A percentile compares a stretch with the other conserved stretches of the same genome.
Evolutionary conservation across 2,797 vertebrate species (phyloP).

Genomic region (Neoniphon sammara): DNA sequence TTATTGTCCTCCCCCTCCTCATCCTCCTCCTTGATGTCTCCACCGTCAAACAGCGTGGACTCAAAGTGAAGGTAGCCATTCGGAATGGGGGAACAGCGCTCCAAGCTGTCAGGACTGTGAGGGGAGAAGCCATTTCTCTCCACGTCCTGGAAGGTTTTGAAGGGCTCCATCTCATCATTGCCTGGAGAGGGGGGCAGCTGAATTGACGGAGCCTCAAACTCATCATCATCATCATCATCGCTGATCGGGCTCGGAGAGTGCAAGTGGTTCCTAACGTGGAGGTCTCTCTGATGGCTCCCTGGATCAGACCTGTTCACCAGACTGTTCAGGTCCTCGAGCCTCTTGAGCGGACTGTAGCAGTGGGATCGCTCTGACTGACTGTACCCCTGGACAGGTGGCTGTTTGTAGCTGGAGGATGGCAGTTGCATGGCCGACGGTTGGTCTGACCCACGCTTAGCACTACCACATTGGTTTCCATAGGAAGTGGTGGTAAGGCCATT

Average conservation of each 20-base stretch:
- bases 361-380: constrained; percentile 84
- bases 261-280: constrained; percentile 68
- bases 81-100: constrained; percentile 77
- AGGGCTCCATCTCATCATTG: constrained; percentile 62
- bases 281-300: constrained; percentile 69
- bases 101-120: constrained; percentile 77
- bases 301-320: constrained; percentile 83
- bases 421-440: constrained; percentile 79
- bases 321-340: constrained; percentile 89
- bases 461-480: constrained; percentile 87
- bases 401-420: constrained; percentile 79
- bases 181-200: constrained; percentile 73
- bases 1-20: constrained; percentile 56
- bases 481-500: constrained; percentile 86
- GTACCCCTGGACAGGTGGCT: constrained; percentile 81
- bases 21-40: constrained; percentile 77
- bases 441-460: constrained; percentile 79
- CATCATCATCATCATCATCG: constrained; percentile 55
- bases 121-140: constrained; percentile 80
- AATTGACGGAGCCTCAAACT: constrained; percentile 76
- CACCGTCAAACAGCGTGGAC: constrained; percentile 83
- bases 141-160: constrained; percentile 61
- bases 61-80: constrained; percentile 85
- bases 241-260: constrained; percentile 77
- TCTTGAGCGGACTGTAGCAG: constrained; percentile 90